Percentiles rank a stretch among this genome's conserved stretches.
Conservation (phyloP, 2,113 vertebrate species). For the Gymnocephalus cernua region DNA sequence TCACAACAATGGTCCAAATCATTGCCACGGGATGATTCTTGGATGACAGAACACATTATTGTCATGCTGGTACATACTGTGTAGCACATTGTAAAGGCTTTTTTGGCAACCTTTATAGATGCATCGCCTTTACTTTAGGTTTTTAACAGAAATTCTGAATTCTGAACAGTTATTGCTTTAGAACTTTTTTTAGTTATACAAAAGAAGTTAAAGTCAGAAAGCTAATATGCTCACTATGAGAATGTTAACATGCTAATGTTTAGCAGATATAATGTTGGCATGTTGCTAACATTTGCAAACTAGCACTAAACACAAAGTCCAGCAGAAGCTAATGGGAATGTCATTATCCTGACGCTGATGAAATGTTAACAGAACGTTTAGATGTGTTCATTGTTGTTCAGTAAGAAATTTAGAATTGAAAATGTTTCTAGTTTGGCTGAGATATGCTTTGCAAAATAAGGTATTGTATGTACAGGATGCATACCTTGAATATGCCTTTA, state of each 20-base stretch:
- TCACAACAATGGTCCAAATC: too few relatives aligned
- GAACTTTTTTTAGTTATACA: neutral
- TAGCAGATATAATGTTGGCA: neutral
- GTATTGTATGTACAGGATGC: neutral
- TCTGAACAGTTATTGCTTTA: neutral
- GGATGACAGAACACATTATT: neutral
- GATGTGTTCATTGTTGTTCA: neutral
- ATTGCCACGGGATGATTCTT: neutral
- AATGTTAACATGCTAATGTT: neutral
- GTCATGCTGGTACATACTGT: neutral
- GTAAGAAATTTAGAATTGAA: neutral
- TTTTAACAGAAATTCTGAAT: constrained; percentile 18
- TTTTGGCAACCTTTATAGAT: neutral
- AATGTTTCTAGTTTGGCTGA: neutral
- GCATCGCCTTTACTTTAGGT: neutral
- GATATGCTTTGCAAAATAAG: neutral
- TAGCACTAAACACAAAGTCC: neutral
- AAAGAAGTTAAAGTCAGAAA: neutral
- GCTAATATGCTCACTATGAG: too few relatives aligned
- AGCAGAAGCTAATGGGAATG: neutral
- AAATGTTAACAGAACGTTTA: neutral
- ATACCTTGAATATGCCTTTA: neutral
- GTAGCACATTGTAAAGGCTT: neutral
- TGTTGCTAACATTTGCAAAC: neutral
- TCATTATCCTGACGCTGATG: neutral